phyloP scores from a whole-genome alignment of 2,797 vertebrate genomes.

The Apogon talboti region DNA sequence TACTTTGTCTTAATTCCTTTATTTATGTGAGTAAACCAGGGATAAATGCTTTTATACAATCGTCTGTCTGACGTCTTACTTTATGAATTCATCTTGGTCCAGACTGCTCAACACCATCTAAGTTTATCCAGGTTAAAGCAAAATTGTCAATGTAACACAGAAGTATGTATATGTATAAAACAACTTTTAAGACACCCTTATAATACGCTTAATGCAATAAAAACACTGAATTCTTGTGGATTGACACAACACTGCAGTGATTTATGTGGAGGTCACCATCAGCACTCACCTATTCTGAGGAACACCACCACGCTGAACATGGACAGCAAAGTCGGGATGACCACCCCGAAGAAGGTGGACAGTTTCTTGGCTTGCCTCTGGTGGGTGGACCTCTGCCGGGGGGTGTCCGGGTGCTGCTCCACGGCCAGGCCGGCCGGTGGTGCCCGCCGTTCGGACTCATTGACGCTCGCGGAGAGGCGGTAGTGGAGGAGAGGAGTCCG shows the following conservation, averaged over 20 bases:
- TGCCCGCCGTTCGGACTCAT: conserved; percentile 71
- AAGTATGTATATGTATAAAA: no score
- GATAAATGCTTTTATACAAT: not conserved
- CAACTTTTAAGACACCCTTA: no score
- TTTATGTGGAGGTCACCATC: not conserved
- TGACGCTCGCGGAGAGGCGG: conserved; percentile 83
- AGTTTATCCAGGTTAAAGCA: not conserved
- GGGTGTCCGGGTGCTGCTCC: conserved; percentile 44
- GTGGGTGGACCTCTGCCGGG: conserved; percentile 33
- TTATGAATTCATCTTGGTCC: not conserved
- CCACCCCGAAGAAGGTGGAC: conserved; percentile 90
- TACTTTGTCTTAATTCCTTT: no score
- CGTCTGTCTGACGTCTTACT: not conserved
- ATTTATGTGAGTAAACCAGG: no score
- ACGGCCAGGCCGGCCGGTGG: conserved; percentile 46
- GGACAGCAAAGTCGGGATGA: conserved; percentile 91
- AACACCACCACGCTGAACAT: conserved; percentile 96
- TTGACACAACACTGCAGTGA: not conserved
- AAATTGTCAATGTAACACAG: not conserved
- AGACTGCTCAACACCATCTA: not conserved
- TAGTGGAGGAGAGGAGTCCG: conserved; percentile 90
- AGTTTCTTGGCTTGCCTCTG: conserved; percentile 80
- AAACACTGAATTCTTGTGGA: no score
- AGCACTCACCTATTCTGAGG: conserved; percentile 88
- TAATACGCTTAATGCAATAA: no score